Conservation (phyloP, 2,888 invertebrate species). For the Eupeodes latifasciatus region DNA sequence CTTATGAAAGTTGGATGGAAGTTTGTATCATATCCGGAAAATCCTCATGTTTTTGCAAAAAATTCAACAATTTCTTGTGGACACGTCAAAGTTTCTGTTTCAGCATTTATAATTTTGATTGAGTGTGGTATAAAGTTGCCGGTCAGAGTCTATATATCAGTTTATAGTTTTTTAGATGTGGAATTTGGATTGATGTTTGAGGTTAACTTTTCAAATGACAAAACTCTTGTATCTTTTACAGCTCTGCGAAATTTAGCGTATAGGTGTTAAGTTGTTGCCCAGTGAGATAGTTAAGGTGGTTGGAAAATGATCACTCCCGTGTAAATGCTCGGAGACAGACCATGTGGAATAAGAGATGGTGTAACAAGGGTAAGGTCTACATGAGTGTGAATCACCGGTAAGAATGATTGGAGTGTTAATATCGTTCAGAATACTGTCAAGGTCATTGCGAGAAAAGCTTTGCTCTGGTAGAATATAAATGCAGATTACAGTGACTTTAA, state of each 20-base stretch:
- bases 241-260: neutral
- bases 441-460: slow-evolving; percentile 1
- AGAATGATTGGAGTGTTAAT: slow-evolving; percentile 25
- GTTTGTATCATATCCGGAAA: too few species aligned
- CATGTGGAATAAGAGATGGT: slow-evolving; percentile 21
- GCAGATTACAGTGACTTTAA: slow-evolving; percentile 27
- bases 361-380: slow-evolving; percentile 23
- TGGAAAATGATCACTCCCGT: slow-evolving; percentile 39
- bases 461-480: slow-evolving; percentile 50
- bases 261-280: neutral
- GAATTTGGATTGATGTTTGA: too few species aligned
- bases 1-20: too few species aligned
- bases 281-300: neutral
- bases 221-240: too few species aligned
- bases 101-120: too few species aligned
- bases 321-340: slow-evolving; percentile 1
- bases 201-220: too few species aligned
- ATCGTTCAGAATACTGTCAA: neutral
- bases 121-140: too few species aligned
- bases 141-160: too few species aligned
- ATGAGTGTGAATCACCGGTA: slow-evolving; percentile 45
- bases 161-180: too few species aligned
- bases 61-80: too few species aligned
- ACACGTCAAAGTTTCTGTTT: too few species aligned
- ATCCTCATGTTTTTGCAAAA: too few species aligned